These are phyloP conservation scores for Paratilapia polleni DNA, from an alignment of 2,113 vertebrate genomes.

Conservation along the genomic window DNA sequence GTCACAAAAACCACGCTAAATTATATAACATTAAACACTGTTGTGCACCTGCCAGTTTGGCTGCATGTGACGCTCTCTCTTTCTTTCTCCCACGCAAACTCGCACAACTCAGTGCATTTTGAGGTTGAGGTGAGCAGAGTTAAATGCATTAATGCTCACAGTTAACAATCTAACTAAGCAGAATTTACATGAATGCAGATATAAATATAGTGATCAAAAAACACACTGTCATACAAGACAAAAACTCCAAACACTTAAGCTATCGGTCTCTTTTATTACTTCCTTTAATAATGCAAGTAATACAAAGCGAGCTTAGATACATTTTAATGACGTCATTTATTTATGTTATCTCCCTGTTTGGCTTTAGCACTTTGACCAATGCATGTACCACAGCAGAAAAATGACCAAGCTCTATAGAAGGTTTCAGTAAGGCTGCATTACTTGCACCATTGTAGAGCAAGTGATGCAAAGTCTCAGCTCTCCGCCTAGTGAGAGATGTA, in stretches of 20 bases:
- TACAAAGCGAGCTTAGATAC: not conserved
- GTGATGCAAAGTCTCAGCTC: not conserved
- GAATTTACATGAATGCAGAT: not conserved
- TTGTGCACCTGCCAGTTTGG: slow-evolving; percentile 34
- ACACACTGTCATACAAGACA: not conserved
- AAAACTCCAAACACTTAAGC: not conserved
- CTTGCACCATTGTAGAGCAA: not conserved
- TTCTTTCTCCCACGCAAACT: not conserved
- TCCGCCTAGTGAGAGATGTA: not conserved
- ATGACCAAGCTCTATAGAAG: not conserved
- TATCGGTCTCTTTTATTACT: not conserved
- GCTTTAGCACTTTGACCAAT: not conserved
- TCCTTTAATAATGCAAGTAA: not conserved
- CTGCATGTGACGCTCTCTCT: not conserved
- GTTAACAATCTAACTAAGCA: not conserved
- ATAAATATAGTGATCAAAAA: not conserved
- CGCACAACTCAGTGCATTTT: not conserved
- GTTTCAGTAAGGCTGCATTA: not conserved
- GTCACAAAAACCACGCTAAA: slow-evolving; percentile 41
- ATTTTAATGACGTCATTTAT: not conserved
- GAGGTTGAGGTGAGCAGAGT: not conserved
- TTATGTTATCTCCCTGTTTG: not conserved
- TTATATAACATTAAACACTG: slow-evolving; percentile 40
- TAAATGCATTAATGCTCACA: not conserved
- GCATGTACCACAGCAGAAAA: not conserved